Evolutionary conservation across 2,113 vertebrate species (phyloP).

Genomic region (Acanthisitta chloris): DNA sequence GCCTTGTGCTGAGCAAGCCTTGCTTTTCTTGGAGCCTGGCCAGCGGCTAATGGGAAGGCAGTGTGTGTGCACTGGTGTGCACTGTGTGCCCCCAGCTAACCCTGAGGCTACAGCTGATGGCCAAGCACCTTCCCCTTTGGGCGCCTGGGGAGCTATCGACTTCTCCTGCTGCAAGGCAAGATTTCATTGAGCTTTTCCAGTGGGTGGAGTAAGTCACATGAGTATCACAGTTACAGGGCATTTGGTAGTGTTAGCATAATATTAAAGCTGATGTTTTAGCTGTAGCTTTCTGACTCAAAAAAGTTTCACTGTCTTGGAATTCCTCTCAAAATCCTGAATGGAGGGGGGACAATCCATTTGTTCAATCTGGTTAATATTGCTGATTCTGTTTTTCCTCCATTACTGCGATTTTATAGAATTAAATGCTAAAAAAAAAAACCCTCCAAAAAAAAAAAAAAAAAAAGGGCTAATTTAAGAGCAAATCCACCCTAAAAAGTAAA

Average conservation of each 20-base stretch:
- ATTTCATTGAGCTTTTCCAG: background rate
- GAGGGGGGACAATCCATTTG: background rate
- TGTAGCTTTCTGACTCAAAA: background rate
- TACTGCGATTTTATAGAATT: background rate
- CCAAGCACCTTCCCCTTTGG: fast-evolving
- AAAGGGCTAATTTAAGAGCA: slow-evolving; percentile 40
- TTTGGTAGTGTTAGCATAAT: background rate
- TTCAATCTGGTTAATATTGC: background rate
- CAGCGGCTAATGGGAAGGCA: background rate
- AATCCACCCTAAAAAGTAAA: slow-evolving; percentile 60
- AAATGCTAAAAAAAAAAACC: background rate
- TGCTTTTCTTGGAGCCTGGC: slow-evolving; percentile 39
- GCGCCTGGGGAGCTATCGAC: fast-evolving
- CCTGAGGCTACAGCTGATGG: background rate
- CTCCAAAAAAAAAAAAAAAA: background rate
- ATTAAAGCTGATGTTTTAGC: background rate
- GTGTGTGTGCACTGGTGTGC: background rate
- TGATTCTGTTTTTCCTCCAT: background rate
- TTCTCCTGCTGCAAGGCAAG: background rate
- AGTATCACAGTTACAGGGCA: background rate
- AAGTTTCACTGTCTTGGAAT: background rate
- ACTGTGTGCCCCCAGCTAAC: background rate
- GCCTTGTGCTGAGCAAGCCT: background rate
- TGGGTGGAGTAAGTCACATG: background rate
- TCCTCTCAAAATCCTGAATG: background rate